Evolutionary conservation across 2,113 vertebrate genomes (phyloP), one percentile per base, ranked within the genome.

Genomic region (Chascanopsetta lugubris): DNA sequence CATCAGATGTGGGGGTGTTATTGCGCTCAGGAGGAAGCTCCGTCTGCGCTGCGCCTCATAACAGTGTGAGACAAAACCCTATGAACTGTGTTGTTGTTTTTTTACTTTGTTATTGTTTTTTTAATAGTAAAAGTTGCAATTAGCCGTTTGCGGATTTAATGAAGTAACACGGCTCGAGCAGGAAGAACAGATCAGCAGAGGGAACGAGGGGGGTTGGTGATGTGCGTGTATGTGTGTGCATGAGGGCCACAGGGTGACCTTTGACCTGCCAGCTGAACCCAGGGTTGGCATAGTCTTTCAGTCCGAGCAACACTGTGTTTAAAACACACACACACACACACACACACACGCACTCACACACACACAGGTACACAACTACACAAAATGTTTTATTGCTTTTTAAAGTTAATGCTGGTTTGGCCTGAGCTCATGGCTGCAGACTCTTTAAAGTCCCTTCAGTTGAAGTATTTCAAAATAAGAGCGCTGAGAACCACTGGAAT

Each of bases 1-100:
- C 82, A 54, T 82, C 63, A 51, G 53, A 82, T 79, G 83, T 71
- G 72, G 80, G 72, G 59, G 82, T 67, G 79, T 87, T 87, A 87
- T 68, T 64, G 2, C 25, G 8, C 88, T 84, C 85, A 6, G 17
- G 87, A 72, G 85, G 54, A 69, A 46, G 26, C 29, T 0, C 61
- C 47, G n/a, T 2, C 42, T 74, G 68, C 29, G 21, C 69, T 24
- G 32, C 4, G 48, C 20, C 36, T 83, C 82, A 83, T 82, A 86
- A 83, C 72, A 17, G 58, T 75, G 63, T 2, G 47, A 53, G 72
- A 51, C 40, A 26, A 71, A 85, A 81, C 86, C 83, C 74, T 65
- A 72, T 2, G 20, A 80, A 76, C 75, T 68, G 11, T 15, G 4
- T 5, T 17, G 26, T 8, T 64, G 48, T 77, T 47, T 18, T 0